Evolutionary conservation across 2,113 vertebrate species (phyloP).

Genomic region (Pleuronectes platessa): DNA sequence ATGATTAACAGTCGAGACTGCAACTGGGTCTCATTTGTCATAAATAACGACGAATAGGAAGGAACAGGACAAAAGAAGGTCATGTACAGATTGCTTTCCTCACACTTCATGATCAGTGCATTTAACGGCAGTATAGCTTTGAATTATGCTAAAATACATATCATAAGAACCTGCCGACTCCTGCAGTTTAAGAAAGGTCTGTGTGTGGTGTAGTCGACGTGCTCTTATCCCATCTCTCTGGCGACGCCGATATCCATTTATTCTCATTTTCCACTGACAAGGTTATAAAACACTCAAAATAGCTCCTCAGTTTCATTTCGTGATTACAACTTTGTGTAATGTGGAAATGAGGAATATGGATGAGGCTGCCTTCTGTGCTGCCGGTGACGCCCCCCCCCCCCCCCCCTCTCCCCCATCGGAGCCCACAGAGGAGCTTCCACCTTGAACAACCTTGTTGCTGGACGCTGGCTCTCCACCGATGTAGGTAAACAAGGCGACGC

Average conservation of each 20-base stretch:
- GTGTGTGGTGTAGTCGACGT: no score
- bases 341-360: slow-evolving; percentile 32
- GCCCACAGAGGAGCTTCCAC: slow-evolving; percentile 36
- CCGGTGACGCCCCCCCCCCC: not conserved
- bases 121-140: no score
- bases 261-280: slow-evolving; percentile 9
- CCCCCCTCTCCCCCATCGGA: not conserved
- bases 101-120: not conserved
- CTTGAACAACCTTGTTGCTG: slow-evolving; percentile 59
- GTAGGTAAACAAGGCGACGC: slow-evolving; percentile 57
- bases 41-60: not conserved
- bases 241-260: not conserved
- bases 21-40: not conserved
- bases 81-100: not conserved
- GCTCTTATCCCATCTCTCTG: not conserved
- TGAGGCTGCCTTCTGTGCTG: slow-evolving; percentile 1
- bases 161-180: no score
- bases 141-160: not conserved
- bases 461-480: slow-evolving; percentile 25
- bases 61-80: slow-evolving; percentile 2
- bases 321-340: slow-evolving; percentile 19
- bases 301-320: slow-evolving; percentile 15
- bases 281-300: slow-evolving; percentile 6
- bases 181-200: no score
- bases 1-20: not conserved